Conservation (phyloP, 2,797 vertebrate genomes). For the Gymnothorax javanicus region DNA sequence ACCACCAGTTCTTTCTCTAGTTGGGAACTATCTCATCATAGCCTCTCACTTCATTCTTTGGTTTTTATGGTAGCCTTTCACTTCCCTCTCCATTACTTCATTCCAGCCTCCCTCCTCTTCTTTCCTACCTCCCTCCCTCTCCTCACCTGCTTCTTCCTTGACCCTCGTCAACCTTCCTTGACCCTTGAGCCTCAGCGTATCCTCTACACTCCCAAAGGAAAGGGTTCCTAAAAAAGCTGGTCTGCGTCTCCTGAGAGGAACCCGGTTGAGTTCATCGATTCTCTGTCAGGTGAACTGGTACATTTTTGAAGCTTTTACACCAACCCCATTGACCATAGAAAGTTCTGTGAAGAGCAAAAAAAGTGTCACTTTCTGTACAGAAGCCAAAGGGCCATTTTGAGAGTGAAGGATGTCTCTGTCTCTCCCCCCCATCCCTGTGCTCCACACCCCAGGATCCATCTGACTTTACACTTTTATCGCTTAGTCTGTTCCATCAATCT, state of each 20-base stretch:
- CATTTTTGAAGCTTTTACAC: too few relatives aligned
- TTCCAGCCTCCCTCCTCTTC: background rate
- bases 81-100: background rate
- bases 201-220: background rate
- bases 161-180: background rate
- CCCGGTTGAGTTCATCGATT: too few relatives aligned
- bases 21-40: too few relatives aligned
- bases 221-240: too few relatives aligned
- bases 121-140: background rate
- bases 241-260: too few relatives aligned
- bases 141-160: background rate
- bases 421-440: background rate
- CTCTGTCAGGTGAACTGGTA: too few relatives aligned
- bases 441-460: background rate
- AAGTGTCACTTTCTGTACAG: too few relatives aligned
- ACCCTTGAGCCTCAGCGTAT: background rate
- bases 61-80: background rate
- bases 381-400: too few relatives aligned
- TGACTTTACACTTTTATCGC: too few relatives aligned
- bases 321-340: too few relatives aligned
- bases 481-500: background rate
- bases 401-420: background rate
- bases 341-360: too few relatives aligned
- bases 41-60: background rate
- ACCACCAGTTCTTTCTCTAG: background rate